Conservation (phyloP, 2,888 invertebrate species). For the Pocota personata region DNA sequence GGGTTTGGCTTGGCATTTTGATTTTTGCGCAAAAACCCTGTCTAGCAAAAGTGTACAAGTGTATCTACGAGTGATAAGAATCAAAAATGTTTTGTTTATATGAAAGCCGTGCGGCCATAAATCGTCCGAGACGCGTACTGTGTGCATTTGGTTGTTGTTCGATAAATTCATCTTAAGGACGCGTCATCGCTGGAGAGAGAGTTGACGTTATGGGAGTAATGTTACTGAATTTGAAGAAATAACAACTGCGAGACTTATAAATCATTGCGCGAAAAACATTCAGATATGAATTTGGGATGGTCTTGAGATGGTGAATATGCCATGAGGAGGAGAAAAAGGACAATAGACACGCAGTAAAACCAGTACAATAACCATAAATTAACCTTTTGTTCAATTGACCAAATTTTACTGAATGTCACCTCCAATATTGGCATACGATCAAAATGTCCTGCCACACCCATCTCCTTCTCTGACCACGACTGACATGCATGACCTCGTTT, state of each 20-base stretch:
- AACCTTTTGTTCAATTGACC: constrained; percentile 51
- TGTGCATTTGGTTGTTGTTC: constrained; percentile 57
- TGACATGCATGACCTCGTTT: constrained; percentile 63
- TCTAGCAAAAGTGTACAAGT: constrained; percentile 22
- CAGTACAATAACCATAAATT: not conserved
- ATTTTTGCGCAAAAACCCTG: constrained; percentile 37
- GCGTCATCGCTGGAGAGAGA: constrained; percentile 15
- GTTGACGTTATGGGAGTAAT: not conserved
- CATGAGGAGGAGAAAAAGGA: not conserved
- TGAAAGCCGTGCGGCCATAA: constrained; percentile 60
- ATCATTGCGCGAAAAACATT: constrained; percentile 46
- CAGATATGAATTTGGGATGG: constrained; percentile 34
- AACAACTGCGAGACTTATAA: constrained; percentile 68
- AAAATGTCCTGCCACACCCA: constrained; percentile 9
- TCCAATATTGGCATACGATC: constrained; percentile 42
- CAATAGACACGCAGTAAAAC: too few species aligned
- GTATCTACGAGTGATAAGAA: constrained; percentile 59
- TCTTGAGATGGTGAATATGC: not conserved
- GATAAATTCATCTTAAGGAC: constrained; percentile 69
- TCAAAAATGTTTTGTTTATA: constrained; percentile 72
- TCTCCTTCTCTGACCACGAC: not conserved
- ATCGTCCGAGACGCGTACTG: constrained; percentile 60
- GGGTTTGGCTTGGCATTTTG: constrained; percentile 9
- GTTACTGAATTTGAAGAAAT: constrained; percentile 3
- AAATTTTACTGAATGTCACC: constrained; percentile 39